Conservation (phyloP, 2,113 vertebrate species). For the human (Homo sapiens) region DNA sequence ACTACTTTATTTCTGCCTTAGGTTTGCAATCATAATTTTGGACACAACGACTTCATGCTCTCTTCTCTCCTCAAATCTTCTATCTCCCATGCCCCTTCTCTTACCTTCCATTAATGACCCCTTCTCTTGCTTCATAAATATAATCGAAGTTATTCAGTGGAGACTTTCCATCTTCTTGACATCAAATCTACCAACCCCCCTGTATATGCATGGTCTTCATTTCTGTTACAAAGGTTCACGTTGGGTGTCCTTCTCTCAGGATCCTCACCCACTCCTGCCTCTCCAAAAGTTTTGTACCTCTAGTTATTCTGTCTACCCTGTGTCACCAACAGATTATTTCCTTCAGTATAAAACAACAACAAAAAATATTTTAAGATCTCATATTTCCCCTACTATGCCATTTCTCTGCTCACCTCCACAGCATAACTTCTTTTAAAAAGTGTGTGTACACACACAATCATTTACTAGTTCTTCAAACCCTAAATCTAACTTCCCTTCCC, state of each 20-base stretch:
- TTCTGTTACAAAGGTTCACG: background rate
- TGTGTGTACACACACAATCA: background rate
- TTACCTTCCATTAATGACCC: background rate
- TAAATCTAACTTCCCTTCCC: constrained; percentile 17
- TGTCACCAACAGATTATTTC: background rate
- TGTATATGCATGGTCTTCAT: background rate
- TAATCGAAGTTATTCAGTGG: background rate
- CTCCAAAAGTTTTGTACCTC: background rate
- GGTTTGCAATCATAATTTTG: constrained; percentile 14
- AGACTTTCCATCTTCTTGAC: background rate
- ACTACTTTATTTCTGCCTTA: background rate
- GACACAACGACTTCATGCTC: background rate
- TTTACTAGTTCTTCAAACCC: background rate
- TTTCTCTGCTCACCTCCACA: background rate
- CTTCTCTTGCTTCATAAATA: background rate
- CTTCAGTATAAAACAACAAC: background rate
- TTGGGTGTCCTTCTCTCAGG: background rate
- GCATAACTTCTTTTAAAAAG: background rate
- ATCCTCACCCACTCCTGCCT: background rate
- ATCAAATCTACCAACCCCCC: background rate
- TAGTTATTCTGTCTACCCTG: background rate
- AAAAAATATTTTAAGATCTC: background rate
- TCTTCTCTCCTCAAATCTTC: background rate
- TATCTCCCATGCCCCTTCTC: background rate
- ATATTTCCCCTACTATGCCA: background rate